phyloP scores from a whole-genome alignment of 64 coral and sea anemone species.

The Hydrozoanthus tunicans region DNA sequence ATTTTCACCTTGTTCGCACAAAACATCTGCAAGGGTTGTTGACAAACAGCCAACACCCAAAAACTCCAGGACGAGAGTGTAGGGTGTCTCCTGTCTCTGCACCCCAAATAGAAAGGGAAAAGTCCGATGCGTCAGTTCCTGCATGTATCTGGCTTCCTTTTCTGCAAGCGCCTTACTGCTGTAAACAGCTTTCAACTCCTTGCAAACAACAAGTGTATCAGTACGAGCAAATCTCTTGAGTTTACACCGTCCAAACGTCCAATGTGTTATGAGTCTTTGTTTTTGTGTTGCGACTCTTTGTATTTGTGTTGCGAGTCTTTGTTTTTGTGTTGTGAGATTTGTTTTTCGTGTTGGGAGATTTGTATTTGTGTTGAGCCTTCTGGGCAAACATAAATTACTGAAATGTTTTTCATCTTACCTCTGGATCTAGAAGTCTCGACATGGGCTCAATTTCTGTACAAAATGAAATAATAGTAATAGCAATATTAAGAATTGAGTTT shows the following conservation, averaged over 20 bases:
- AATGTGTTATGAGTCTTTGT: no score
- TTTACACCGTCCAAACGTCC: conserved; percentile 4
- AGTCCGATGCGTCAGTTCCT: conserved; percentile 35
- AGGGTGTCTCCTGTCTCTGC: conserved; percentile 30
- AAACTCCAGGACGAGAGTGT: conserved; percentile 44
- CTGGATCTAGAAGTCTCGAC: no score
- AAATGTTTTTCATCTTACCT: no score
- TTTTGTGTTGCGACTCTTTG: no score
- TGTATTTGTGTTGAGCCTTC: no score
- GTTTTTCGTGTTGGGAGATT: no score
- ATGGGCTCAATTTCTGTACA: no score
- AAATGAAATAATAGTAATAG: no score
- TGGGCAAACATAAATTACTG: no score
- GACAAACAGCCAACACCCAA: neutral
- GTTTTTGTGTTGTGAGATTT: no score
- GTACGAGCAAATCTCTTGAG: neutral
- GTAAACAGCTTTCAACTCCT: neutral
- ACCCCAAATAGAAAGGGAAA: conserved; percentile 53
- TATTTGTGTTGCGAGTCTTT: no score
- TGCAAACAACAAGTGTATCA: neutral
- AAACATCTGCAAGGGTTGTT: neutral
- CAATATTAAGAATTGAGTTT: no score
- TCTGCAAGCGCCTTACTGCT: neutral
- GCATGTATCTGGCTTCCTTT: conserved; percentile 41
- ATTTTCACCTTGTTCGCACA: neutral